Conservation (phyloP, 2,797 vertebrate species). For the Carduelis carduelis region DNA sequence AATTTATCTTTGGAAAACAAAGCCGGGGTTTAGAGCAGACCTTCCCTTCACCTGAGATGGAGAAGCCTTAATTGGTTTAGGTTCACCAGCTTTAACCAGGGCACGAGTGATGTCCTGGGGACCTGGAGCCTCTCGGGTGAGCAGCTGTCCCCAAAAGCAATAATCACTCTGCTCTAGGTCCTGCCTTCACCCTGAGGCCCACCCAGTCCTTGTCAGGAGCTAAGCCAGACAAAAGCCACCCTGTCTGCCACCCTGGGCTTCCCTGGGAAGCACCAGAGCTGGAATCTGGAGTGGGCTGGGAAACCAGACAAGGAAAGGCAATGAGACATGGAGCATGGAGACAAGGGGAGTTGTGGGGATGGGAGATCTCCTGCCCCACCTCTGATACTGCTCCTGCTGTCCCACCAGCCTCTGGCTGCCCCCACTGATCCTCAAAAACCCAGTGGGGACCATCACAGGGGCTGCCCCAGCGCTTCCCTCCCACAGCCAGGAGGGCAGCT, state of each 20-base stretch:
- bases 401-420: background rate
- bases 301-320: background rate
- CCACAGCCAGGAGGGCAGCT: background rate
- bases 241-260: fast-evolving
- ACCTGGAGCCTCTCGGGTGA: background rate
- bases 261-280: background rate
- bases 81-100: background rate
- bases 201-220: background rate
- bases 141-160: background rate
- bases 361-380: background rate
- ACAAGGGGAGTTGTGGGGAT: background rate
- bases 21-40: background rate
- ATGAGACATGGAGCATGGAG: fast-evolving
- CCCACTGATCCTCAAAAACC: fast-evolving
- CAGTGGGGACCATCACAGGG: fast-evolving
- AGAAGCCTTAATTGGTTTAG: background rate
- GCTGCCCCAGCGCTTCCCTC: background rate
- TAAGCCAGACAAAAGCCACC: background rate
- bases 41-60: background rate
- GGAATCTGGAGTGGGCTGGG: background rate
- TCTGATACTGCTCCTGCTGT: fast-evolving
- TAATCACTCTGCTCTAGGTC: background rate
- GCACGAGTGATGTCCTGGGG: background rate
- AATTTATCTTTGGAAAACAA: conserved; percentile 45
- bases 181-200: background rate